A percentile compares a stretch with the other conserved stretches of the same genome.
Evolutionary conservation across 2,888 invertebrate genomes (phyloP).

Genomic region (Folsomia manolachei): DNA sequence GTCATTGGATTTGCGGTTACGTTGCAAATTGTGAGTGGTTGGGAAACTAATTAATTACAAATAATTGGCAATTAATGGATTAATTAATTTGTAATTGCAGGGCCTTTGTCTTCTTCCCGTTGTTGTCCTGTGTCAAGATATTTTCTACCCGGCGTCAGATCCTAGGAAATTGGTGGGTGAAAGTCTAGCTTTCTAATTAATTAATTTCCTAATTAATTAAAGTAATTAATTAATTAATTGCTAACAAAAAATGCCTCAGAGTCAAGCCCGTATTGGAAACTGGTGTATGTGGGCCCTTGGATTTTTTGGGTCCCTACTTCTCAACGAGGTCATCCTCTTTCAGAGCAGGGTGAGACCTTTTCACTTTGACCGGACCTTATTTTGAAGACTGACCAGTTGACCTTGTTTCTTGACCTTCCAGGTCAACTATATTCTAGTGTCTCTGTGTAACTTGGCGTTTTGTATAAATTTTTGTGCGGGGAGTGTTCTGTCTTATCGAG

Average conservation of each 20-base stretch:
- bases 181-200: neutral
- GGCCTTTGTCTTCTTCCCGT: slow-evolving; percentile 9
- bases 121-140: neutral
- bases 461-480: slow-evolving; percentile 13
- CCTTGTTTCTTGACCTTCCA: neutral
- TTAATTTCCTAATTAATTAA: neutral
- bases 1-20: slow-evolving; percentile 12
- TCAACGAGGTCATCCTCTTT: slow-evolving; percentile 10
- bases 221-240: neutral
- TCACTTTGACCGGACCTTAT: no score
- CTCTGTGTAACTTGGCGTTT: neutral
- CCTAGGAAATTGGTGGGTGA: neutral
- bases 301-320: slow-evolving; percentile 7
- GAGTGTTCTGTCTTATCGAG: slow-evolving; percentile 5
- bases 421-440: slow-evolving; percentile 10
- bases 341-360: slow-evolving; percentile 12
- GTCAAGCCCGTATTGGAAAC: slow-evolving; percentile 8
- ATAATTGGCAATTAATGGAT: neutral
- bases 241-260: neutral
- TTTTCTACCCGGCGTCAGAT: neutral
- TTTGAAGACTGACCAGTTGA: no score
- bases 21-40: slow-evolving; percentile 14
- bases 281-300: slow-evolving; percentile 11
- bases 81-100: slow-evolving; percentile 2
- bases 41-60: neutral